These are phyloP conservation scores for Sinosuthora webbiana DNA, from an alignment of 2,113 vertebrate genomes.

Conservation along the genomic window DNA sequence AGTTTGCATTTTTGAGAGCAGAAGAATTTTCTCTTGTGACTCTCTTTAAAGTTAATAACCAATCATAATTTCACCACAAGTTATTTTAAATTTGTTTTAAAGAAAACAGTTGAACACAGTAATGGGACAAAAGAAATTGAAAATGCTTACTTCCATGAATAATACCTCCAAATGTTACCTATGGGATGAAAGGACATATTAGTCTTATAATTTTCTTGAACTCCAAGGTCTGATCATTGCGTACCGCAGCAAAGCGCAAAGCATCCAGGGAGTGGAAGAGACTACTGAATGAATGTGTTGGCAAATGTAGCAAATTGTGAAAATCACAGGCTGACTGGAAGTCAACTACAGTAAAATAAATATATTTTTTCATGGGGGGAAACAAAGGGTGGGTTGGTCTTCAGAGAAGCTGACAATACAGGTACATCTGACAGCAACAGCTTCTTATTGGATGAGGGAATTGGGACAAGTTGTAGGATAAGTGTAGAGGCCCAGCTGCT, in stretches of 20 bases:
- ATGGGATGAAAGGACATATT: not conserved
- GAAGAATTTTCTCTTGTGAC: not conserved
- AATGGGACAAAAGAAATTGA: not conserved
- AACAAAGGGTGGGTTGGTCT: not conserved
- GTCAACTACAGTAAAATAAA: not conserved
- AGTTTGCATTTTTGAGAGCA: not conserved
- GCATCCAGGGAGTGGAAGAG: not conserved
- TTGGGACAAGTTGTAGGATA: not conserved
- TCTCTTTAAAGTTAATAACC: not conserved
- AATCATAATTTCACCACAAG: not conserved
- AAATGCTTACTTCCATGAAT: not conserved
- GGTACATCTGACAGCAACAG: not conserved
- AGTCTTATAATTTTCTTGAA: not conserved
- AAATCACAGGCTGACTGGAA: not conserved
- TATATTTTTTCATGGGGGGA: not conserved
- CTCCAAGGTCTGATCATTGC: not conserved
- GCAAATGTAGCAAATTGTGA: not conserved
- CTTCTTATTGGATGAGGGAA: not conserved
- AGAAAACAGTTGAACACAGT: not conserved
- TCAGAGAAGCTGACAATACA: not conserved
- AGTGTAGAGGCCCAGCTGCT: not conserved
- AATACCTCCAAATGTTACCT: not conserved
- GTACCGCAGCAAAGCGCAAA: not conserved
- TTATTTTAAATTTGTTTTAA: not conserved
- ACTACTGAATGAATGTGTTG: not conserved